phyloP scores from a whole-genome alignment of 2,113 vertebrate genomes.

The Eleginops maclovinus region DNA sequence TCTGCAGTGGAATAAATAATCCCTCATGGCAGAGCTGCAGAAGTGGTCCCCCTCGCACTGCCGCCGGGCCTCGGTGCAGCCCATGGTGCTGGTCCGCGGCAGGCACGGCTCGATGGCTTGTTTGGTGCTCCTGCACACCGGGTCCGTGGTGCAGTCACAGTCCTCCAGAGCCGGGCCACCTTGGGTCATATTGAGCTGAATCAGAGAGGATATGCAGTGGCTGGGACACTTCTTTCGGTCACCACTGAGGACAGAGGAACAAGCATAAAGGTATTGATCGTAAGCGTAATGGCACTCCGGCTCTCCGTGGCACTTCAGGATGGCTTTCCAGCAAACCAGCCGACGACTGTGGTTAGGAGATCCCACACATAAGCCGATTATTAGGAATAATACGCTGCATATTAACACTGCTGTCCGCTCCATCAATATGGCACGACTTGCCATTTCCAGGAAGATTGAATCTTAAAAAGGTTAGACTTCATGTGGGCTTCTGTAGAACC shows the following conservation, averaged over 20 bases:
- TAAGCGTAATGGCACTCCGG: conserved; percentile 91
- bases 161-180: conserved; percentile 90
- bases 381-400: conserved; percentile 47
- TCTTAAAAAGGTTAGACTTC: conserved; percentile 69
- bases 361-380: conserved; percentile 67
- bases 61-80: conserved; percentile 92
- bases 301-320: conserved; percentile 90
- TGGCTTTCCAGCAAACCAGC: conserved; percentile 93
- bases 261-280: conserved; percentile 89
- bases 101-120: conserved; percentile 93
- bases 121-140: conserved; percentile 88
- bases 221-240: conserved; percentile 90
- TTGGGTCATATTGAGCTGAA: conserved; percentile 92
- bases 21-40: conserved; percentile 86
- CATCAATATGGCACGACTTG: conserved; percentile 61
- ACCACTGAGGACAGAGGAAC: conserved; percentile 85
- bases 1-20: conserved; percentile 90
- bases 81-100: conserved; percentile 88
- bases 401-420: conserved; percentile 49
- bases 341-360: conserved; percentile 85
- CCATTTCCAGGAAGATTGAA: conserved; percentile 66
- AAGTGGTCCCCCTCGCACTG: conserved; percentile 88
- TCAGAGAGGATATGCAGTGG: conserved; percentile 93
- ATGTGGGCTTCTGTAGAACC: conserved; percentile 81
- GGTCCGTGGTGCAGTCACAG: conserved; percentile 92